Base-by-base conservation (phyloP, 2,888 invertebrate species). In the Steromphala cineraria region DNA sequence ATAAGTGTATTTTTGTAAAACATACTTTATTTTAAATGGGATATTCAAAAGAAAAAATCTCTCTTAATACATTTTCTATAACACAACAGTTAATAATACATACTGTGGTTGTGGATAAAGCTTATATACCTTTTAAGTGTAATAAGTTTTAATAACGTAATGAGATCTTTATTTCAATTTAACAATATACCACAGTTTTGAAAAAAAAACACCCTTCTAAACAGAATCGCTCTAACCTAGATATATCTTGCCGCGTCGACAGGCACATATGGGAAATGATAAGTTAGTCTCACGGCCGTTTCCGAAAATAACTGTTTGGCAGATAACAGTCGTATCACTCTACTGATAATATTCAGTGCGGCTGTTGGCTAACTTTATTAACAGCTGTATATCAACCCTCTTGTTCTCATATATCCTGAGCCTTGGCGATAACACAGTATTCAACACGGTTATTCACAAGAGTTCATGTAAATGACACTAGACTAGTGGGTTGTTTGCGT, bases 261-360 rank as follows among this genome's bases (percentile, higher is more conserved):
- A 28, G 24, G 62, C 24, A 28, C 62, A 62, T 62, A 62, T 24
- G 62, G 62, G 28, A 21, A 62, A 17, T 24, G 62, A 62, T 62
- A 62, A 28, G 24, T 62, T 15, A 24, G 15, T 62, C 62, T 62
- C 62, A 62, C 62, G 62, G 62, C 17, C 62, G 62, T 62, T 62
- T 62, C 62, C 62, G 15, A 28, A 62, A 62, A 62, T 62, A 62
- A 62, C 62, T 62, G 28, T 62, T 62, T 15, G 62, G 62, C 28
- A 62, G 62, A 62, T 62, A 62, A 62, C 62, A 62, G 62, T 62
- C 62, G 62, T 62, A 62, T 62, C 62, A 62, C 62, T n/a, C 62
- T 62, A 24, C 62, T 21, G 62, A 62, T 62, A 62, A 62, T 62
- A 28, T 28, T 17, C 62, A 24, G 24, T 62, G 62, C 62, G 62